Evolutionary conservation across 1,140 invertebrate genomes (phyloP).

Genomic region (Penaeus vannamei): DNA sequence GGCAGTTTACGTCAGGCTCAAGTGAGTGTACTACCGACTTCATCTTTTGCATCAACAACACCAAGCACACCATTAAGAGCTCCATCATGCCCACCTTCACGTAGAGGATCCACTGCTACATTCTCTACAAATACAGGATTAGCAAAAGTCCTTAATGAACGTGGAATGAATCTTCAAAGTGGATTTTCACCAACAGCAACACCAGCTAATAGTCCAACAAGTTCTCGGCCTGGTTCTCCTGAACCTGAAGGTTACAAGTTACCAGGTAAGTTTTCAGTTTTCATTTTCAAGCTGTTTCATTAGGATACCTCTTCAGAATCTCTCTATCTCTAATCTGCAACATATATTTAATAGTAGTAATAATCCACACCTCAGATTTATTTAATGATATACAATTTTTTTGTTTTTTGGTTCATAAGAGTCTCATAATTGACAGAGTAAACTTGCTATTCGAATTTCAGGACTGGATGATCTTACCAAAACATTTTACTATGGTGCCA

Average conservation of each 20-base stretch:
- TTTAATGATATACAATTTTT: too few species aligned
- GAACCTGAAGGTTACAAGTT: slow-evolving; percentile 65
- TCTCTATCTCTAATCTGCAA: too few species aligned
- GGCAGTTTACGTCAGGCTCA: slow-evolving; percentile 61
- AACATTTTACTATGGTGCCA: slow-evolving; percentile 79
- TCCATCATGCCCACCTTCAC: slow-evolving; percentile 70
- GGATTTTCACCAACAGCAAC: slow-evolving; percentile 84
- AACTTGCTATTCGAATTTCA: slow-evolving; percentile 53
- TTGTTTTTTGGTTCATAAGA: too few species aligned
- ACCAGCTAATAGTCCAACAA: slow-evolving; percentile 85
- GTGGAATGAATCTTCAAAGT: slow-evolving; percentile 80
- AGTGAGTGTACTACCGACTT: slow-evolving; percentile 65
- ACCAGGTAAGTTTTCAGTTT: slow-evolving; percentile 62
- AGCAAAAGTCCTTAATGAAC: slow-evolving; percentile 85
- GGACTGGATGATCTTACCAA: slow-evolving; percentile 71
- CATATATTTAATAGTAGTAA: too few species aligned
- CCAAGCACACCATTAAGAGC: slow-evolving; percentile 74
- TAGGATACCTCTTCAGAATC: not conserved
- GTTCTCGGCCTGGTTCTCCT: slow-evolving; percentile 71
- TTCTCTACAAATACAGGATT: slow-evolving; percentile 85
- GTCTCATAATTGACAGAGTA: not conserved
- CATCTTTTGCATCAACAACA: slow-evolving; percentile 68
- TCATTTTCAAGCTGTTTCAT: not conserved
- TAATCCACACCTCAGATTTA: too few species aligned
- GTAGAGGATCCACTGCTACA: slow-evolving; percentile 80